A percentile compares a stretch with the other conserved stretches of the same genome.
phyloP scores from a whole-genome alignment of 2,113 vertebrate genomes.

The Carassius auratus region DNA sequence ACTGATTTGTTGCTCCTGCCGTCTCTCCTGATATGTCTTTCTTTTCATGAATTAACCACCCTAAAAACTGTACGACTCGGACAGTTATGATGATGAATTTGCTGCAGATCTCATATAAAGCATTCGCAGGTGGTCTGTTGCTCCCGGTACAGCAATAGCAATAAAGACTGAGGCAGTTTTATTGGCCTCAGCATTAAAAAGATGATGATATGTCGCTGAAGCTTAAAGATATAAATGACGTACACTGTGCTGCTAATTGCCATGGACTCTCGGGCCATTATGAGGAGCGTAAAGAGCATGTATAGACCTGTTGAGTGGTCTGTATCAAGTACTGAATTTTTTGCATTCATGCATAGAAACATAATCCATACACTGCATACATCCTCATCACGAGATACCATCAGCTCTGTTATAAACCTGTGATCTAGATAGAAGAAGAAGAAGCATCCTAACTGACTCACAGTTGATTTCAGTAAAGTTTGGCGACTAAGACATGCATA shows the following conservation, averaged over 20 bases:
- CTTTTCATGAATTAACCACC: neutral
- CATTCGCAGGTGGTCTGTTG: neutral
- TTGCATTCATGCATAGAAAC: too few relatives aligned
- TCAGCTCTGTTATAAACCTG: too few relatives aligned
- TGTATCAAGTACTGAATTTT: neutral
- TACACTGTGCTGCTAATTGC: neutral
- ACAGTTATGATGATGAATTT: neutral
- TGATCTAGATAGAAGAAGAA: too few relatives aligned
- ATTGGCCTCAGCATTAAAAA: slow-evolving; percentile 22
- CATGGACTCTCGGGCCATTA: slow-evolving; percentile 10
- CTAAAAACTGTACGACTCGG: neutral
- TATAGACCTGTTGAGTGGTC: neutral
- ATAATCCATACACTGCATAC: too few relatives aligned
- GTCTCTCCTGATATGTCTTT: neutral
- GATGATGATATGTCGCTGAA: slow-evolving; percentile 3
- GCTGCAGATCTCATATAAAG: slow-evolving; percentile 25
- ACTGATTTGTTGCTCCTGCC: neutral
- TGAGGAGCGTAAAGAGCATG: neutral
- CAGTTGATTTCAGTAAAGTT: too few relatives aligned
- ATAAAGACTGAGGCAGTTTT: slow-evolving; percentile 18
- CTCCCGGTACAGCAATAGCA: neutral
- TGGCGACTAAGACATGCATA: too few relatives aligned
- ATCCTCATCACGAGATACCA: too few relatives aligned
- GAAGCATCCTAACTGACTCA: too few relatives aligned
- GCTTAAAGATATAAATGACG: neutral